phyloP scores from a whole-genome alignment of 2,113 vertebrate genomes.

The Zosterops hypoxanthus region DNA sequence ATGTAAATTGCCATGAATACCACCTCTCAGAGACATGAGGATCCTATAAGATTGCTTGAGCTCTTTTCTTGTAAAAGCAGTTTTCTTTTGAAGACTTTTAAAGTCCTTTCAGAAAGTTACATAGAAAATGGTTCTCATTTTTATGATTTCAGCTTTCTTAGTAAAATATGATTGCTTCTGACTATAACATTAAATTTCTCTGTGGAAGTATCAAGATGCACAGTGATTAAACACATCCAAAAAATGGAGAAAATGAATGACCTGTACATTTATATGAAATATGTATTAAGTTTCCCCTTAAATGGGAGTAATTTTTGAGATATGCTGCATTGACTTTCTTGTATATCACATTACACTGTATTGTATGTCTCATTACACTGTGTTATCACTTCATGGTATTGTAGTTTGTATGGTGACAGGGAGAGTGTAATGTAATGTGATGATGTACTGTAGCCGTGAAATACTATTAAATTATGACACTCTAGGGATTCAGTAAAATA shows the following conservation, averaged over 20 bases:
- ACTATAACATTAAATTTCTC: slow-evolving; percentile 41
- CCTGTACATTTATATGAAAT: slow-evolving; percentile 69
- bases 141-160: slow-evolving; percentile 22
- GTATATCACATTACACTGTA: slow-evolving; percentile 70
- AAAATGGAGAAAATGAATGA: slow-evolving; percentile 64
- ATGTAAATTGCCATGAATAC: not conserved
- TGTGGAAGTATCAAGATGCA: slow-evolving; percentile 40
- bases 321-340: slow-evolving; percentile 73
- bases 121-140: slow-evolving; percentile 1
- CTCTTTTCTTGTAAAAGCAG: not conserved
- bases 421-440: slow-evolving; percentile 68
- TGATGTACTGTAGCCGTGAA: slow-evolving; percentile 71
- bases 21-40: not conserved
- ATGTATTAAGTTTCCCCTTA: slow-evolving; percentile 44
- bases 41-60: not conserved
- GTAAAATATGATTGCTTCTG: slow-evolving; percentile 38
- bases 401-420: slow-evolving; percentile 57
- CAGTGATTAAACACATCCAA: slow-evolving; percentile 59
- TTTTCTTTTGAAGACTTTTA: not conserved
- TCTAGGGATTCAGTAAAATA: slow-evolving; percentile 65
- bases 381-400: slow-evolving; percentile 72
- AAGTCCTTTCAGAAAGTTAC: slow-evolving; percentile 4
- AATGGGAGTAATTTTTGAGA: slow-evolving; percentile 62
- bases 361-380: slow-evolving; percentile 74
- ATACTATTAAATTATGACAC: slow-evolving; percentile 70